phyloP scores from a whole-genome alignment of 2,888 invertebrate species.

The Tipula lateralis region DNA sequence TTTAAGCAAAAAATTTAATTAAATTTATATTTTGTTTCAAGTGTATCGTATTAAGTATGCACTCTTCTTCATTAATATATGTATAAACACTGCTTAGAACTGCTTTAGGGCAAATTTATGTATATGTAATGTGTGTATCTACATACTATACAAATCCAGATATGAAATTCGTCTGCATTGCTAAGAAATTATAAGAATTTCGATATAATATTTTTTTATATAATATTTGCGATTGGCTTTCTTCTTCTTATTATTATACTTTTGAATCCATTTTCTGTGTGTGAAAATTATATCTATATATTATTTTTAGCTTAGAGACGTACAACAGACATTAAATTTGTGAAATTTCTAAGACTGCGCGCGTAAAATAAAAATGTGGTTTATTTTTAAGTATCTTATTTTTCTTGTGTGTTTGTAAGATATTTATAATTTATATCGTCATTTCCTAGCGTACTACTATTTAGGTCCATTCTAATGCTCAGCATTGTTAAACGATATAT shows the following conservation, averaged over 20 bases:
- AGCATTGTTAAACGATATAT: background rate
- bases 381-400: background rate
- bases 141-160: no score
- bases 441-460: background rate
- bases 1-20: background rate
- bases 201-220: background rate
- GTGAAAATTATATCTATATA: background rate
- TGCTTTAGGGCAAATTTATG: background rate
- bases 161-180: background rate
- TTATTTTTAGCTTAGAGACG: slow-evolving; percentile 4
- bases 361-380: slow-evolving; percentile 13
- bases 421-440: background rate
- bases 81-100: background rate
- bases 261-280: background rate
- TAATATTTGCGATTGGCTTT: background rate
- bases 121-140: background rate
- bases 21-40: background rate
- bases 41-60: background rate
- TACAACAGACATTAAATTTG: background rate
- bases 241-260: background rate
- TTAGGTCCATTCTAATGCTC: background rate
- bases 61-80: background rate
- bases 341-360: background rate
- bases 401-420: background rate
- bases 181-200: background rate